Conservation (phyloP, 2,888 invertebrate genomes). For the Cybosia mesomella region DNA sequence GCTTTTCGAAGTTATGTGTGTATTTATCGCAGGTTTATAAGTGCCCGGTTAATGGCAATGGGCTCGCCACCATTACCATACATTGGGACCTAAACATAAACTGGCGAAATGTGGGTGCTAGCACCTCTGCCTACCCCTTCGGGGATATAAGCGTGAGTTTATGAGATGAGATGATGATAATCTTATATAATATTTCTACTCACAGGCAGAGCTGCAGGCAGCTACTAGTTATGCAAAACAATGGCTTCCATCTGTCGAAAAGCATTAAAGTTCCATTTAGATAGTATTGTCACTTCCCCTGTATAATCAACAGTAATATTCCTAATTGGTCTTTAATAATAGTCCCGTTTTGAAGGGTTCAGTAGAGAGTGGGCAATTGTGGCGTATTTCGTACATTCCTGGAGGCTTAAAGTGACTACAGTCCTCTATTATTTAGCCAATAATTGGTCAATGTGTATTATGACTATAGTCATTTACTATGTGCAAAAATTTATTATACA, state of each 20-base stretch:
- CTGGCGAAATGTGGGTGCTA: no score
- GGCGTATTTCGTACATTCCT: neutral
- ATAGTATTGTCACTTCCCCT: slow-evolving; percentile 10
- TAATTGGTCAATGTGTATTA: neutral
- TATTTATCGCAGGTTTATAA: no score
- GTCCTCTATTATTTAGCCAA: neutral
- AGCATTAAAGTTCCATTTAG: slow-evolving; percentile 14
- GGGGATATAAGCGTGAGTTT: no score
- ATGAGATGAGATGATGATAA: no score
- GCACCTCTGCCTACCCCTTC: no score
- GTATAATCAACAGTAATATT: slow-evolving; percentile 12
- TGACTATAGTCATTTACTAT: neutral
- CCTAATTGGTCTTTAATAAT: slow-evolving; percentile 18
- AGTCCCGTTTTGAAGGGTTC: neutral
- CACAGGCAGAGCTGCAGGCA: neutral
- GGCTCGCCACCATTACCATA: no score
- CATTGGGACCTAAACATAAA: no score
- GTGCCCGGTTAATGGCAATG: no score
- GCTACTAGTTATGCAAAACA: neutral
- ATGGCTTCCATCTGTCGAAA: neutral
- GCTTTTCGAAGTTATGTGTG: no score
- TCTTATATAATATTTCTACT: no score
- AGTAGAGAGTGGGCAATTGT: neutral
- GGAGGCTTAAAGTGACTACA: neutral
- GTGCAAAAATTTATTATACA: neutral